A percentile compares a stretch with the other conserved stretches of the same genome.
These are phyloP conservation scores for Sycophaga agraensis DNA, from an alignment of 1,140 invertebrate genomes.

Conservation along the genomic window DNA sequence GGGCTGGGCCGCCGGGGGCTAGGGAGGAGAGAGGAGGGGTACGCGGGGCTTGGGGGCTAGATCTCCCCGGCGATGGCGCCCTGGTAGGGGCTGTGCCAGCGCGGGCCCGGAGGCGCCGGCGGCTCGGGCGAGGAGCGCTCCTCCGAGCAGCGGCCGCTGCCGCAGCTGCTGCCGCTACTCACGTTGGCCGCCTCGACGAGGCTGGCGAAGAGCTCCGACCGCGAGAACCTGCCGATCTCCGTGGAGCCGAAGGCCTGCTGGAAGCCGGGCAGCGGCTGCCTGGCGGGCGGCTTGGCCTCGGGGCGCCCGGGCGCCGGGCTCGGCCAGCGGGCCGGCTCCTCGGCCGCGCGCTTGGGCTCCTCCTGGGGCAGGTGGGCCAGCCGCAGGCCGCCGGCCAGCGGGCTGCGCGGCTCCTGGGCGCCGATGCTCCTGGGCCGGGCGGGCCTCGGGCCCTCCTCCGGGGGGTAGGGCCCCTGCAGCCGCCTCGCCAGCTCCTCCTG, in stretches of 20 bases:
- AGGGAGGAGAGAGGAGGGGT: no score
- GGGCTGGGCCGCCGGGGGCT: no score
- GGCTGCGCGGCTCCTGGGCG: slow-evolving; percentile 6
- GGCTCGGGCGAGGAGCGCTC: background rate
- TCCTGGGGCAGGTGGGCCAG: slow-evolving; percentile 26
- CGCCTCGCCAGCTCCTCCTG: slow-evolving; percentile 19
- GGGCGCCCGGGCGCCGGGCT: background rate
- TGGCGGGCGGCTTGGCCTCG: background rate
- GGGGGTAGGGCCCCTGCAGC: slow-evolving; percentile 10
- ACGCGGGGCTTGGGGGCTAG: slow-evolving; percentile 31
- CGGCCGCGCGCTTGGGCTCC: slow-evolving; percentile 31
- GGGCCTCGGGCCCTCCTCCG: slow-evolving; percentile 12
- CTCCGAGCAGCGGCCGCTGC: no score
- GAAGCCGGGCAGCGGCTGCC: slow-evolving; percentile 68
- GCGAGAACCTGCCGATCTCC: slow-evolving; percentile 71
- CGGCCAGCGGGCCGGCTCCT: background rate
- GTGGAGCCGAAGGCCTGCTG: slow-evolving; percentile 77
- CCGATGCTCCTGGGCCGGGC: no score
- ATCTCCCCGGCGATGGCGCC: slow-evolving; percentile 52
- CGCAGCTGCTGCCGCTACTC: background rate
- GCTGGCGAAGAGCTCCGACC: slow-evolving; percentile 58
- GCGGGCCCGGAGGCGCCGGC: slow-evolving; percentile 26
- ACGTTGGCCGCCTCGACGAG: slow-evolving; percentile 42
- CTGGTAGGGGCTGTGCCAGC: slow-evolving; percentile 54
- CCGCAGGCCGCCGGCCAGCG: slow-evolving; percentile 4